Base-by-base conservation (phyloP, 92 coral and sea anemone species). In the Parazoanthus darwini region DNA sequence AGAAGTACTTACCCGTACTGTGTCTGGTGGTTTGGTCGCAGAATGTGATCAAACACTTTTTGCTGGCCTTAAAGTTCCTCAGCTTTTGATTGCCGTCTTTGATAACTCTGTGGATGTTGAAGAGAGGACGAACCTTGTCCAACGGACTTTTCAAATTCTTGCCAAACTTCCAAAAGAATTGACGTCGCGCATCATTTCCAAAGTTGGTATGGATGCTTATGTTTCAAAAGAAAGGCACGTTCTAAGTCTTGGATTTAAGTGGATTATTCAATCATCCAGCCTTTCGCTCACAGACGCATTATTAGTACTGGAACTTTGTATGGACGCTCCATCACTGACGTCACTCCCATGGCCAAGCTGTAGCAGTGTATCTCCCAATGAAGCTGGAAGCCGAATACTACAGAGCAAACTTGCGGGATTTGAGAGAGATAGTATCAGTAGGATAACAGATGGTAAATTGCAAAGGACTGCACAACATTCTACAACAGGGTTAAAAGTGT, bases 311-410 rank as follows among this genome's bases (percentile, higher is more conserved):
- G 65, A 78, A 22, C 65, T 78, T 18, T 78, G 82, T 44, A 39
- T 78, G 0, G 58, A 78, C 35, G 44, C 63, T 25, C 18, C 20
- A 7, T 78, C 82, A 22, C 8, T 78, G 59, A 11, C 35, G 37
- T 1, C 58, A 15, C 82, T 25, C 22, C 82, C 39, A 73, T 73
- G 38, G 77, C 77, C 82, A 78, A 22, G 58, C 56, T 77, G 80
- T n/a, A 3, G 50, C 7, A 78, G 35, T 78, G 35, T 78, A 22
- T 25, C 82, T 0, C 59, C 63, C 5, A 48, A 23, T 43, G 82
- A 78, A 78, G 29, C 6, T 78, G 82, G 82, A 44, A 78, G 5
- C 11, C 82, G 82, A 78, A 42, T 26, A 44, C 63, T 46, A 15
- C 77, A 73, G 18, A 46, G 8, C 2, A 48, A 23, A 29, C 33